A percentile compares a stretch with the other conserved stretches of the same genome.
These are phyloP conservation scores for Bombus confusus DNA, from an alignment of 1,140 invertebrate species.

Conservation along the genomic window DNA sequence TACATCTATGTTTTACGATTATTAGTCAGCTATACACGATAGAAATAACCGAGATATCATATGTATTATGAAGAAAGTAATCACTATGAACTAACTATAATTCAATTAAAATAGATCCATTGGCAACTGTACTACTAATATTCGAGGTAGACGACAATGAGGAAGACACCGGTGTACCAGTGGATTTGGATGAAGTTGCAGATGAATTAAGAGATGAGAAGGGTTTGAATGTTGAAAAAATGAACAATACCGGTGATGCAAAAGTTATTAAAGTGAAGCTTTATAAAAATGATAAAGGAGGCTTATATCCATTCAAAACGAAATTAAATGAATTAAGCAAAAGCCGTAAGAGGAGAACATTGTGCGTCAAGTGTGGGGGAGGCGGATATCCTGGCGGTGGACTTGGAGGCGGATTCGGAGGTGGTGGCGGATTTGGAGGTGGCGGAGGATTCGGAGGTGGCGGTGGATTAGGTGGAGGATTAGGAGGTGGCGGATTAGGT, in stretches of 20 bases:
- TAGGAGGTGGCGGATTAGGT: constrained; percentile 6
- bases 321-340: constrained; percentile 61
- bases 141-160: constrained; percentile 73
- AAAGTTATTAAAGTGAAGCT: constrained; percentile 73
- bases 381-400: constrained; percentile 51
- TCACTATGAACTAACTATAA: not conserved
- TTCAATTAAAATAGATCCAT: constrained; percentile 67
- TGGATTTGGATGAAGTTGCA: constrained; percentile 74
- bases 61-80: not conserved
- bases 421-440: constrained; percentile 13
- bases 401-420: constrained; percentile 6
- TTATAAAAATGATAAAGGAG: constrained; percentile 54
- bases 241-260: constrained; percentile 68
- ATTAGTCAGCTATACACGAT: not conserved
- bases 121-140: constrained; percentile 74
- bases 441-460: constrained; percentile 14
- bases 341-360: constrained; percentile 71
- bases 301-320: constrained; percentile 13
- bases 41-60: not conserved
- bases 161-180: constrained; percentile 65
- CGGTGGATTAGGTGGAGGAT: constrained; percentile 16
- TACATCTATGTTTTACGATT: not conserved
- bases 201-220: constrained; percentile 70
- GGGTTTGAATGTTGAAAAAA: constrained; percentile 75
- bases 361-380: constrained; percentile 67